Evolutionary conservation across 2,113 vertebrate species (phyloP), one percentile per base, ranked within the genome.

Genomic region (Amblyopsis rosae): DNA sequence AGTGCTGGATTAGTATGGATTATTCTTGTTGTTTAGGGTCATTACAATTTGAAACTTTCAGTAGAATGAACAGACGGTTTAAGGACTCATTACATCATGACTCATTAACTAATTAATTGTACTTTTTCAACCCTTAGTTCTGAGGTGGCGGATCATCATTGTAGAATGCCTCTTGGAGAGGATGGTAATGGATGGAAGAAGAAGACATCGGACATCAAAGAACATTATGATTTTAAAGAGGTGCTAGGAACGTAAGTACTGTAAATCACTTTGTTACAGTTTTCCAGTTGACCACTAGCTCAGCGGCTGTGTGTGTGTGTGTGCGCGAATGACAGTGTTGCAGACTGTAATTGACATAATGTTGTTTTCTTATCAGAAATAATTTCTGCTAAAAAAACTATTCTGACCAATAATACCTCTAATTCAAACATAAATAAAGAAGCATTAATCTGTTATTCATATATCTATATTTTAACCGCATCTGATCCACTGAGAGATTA

Each of bases 141-240:
- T 88, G 74, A 80, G 79, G 90, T 85, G 84, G 85, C 69, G 67
- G 85, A 83, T 73, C 83, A 84, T 74, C 77, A 59, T 75, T 82
- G 72, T 85, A 93, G 80, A 75, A 94, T 94, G 93, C 93, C 93
- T 81, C 90, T 94, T 77, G 91, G 90, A 86, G 91, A 93, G 73
- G 90, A 93, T 82, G 92, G 86, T 86, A 93, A 90, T 76, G 89
- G 87, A 69, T 93, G 92, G 93, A 93, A 93, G 82, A 94, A 94
- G 89, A 94, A 94, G 88, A 94, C 91, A 35, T 88, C 88, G 50
- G 92, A 94, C 76, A 93, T 94, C 86, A 94, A 92, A 87, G 92
- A 93, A 63, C 85, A 91, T 72, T 94, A 94, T 67, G 92, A 94
- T 82, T 94, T 94, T 87, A 94, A 94, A 86, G 93, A 93, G 81